These are phyloP conservation scores for Misgurnus mizolepis DNA, from an alignment of 2,113 vertebrate species.

Conservation along the genomic window DNA sequence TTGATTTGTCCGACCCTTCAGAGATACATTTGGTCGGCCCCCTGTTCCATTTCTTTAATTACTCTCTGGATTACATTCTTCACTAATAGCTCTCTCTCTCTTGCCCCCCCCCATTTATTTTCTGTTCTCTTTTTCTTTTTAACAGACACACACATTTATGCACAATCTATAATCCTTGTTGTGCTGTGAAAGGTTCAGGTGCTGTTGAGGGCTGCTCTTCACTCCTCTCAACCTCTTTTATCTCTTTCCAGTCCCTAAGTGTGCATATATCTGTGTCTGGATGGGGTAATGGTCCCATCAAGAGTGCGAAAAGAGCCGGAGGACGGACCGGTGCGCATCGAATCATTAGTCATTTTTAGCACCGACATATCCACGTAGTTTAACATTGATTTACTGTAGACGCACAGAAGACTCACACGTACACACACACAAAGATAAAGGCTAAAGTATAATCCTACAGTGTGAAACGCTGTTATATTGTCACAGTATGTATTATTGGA, in stretches of 20 bases:
- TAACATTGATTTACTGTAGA: conserved; percentile 23
- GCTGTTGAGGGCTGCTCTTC: conserved; percentile 16
- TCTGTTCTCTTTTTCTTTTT: too few species aligned
- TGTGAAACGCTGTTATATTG: neutral
- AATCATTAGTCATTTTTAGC: conserved; percentile 39
- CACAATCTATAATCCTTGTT: neutral
- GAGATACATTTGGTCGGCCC: conserved; percentile 41
- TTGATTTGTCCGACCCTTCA: conserved; percentile 54
- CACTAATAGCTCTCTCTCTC: conserved; percentile 56
- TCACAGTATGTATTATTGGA: neutral
- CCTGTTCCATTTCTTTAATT: conserved; percentile 59
- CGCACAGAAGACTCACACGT: neutral
- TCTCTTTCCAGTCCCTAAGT: conserved; percentile 31
- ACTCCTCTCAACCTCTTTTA: conserved; percentile 30
- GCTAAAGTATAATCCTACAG: neutral
- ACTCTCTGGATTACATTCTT: conserved; percentile 57
- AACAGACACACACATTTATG: conserved; percentile 46
- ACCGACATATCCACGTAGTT: conserved; percentile 22
- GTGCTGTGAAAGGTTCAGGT: conserved; percentile 3
- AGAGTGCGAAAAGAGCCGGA: conserved; percentile 22
- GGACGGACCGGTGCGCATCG: conserved; percentile 22
- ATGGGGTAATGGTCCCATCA: conserved; percentile 33
- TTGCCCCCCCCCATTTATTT: conserved; percentile 36
- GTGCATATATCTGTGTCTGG: conserved; percentile 12
- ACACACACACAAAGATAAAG: conserved; percentile 6